Percentiles rank a stretch among this genome's conserved stretches.
These are phyloP conservation scores for Crossocerus cetratus DNA, from an alignment of 2,888 invertebrate species.

Conservation along the genomic window DNA sequence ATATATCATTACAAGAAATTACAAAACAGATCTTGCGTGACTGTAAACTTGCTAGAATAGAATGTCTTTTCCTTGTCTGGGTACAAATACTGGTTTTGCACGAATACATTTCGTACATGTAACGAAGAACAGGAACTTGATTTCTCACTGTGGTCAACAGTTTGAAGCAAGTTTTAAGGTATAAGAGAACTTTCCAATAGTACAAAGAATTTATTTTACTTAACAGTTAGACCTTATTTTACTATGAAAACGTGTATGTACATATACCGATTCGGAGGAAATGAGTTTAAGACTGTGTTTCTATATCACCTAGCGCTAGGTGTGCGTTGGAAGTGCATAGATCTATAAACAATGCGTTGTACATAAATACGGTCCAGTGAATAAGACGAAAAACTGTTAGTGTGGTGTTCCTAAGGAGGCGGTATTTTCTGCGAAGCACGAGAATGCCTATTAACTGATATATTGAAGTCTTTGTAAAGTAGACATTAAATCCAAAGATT, in stretches of 20 bases:
- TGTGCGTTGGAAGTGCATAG: slow-evolving; percentile 50
- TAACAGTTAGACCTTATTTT: slow-evolving; percentile 45
- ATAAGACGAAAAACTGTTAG: slow-evolving; percentile 51
- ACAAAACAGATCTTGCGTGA: too few relatives aligned
- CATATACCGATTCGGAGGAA: slow-evolving; percentile 42
- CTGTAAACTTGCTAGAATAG: not conserved
- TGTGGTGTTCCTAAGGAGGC: slow-evolving; percentile 47
- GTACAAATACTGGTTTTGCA: slow-evolving; percentile 6
- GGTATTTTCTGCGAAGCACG: slow-evolving; percentile 48
- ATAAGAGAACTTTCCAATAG: slow-evolving; percentile 45
- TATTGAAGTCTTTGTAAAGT: slow-evolving; percentile 41
- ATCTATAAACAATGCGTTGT: slow-evolving; percentile 49
- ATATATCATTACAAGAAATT: too few relatives aligned
- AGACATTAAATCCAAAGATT: slow-evolving; percentile 49
- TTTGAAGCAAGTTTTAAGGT: slow-evolving; percentile 25
- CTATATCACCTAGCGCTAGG: slow-evolving; percentile 49
- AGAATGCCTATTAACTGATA: slow-evolving; percentile 36
- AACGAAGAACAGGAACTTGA: slow-evolving; percentile 14
- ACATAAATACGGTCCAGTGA: slow-evolving; percentile 47
- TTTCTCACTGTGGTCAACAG: slow-evolving; percentile 21
- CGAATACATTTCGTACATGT: slow-evolving; percentile 14
- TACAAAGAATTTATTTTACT: slow-evolving; percentile 53
- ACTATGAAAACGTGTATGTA: slow-evolving; percentile 45
- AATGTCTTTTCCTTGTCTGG: not conserved
- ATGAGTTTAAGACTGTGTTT: slow-evolving; percentile 57